A percentile compares a stretch with the other conserved stretches of the same genome.
Evolutionary conservation across 1,140 invertebrate genomes (phyloP).

Genomic region (Euschistus heros): DNA sequence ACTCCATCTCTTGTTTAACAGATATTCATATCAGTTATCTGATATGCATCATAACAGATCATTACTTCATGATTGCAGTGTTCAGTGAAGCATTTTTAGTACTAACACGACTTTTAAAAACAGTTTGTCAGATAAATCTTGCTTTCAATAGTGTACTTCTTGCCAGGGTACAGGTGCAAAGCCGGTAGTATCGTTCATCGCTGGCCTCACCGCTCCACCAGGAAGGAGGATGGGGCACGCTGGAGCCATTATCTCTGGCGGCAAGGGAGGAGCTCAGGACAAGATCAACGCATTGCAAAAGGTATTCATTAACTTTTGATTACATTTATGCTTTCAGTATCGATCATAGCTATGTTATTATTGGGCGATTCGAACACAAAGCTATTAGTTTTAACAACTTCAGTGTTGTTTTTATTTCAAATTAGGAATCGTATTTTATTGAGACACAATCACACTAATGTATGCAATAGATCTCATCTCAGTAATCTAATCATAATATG

Average conservation of each 20-base stretch:
- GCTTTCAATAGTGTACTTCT: conserved; percentile 20
- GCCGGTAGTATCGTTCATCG: conserved; percentile 99
- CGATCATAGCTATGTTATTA: too few relatives aligned
- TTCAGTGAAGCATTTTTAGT: background rate
- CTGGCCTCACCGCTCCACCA: conserved; percentile 93
- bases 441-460: too few relatives aligned
- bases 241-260: conserved; percentile 97
- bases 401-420: too few relatives aligned
- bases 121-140: background rate
- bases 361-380: too few relatives aligned
- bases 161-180: conserved; percentile 83
- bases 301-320: conserved; percentile 37
- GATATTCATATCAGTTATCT: too few relatives aligned
- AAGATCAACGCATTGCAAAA: conserved; percentile 94
- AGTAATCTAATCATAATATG: too few relatives aligned
- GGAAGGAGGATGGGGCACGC: conserved; percentile 96
- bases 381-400: too few relatives aligned
- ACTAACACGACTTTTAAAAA: background rate
- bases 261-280: conserved; percentile 94
- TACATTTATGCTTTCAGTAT: background rate
- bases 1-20: too few relatives aligned
- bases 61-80: too few relatives aligned
- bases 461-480: too few relatives aligned
- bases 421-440: too few relatives aligned
- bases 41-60: too few relatives aligned